Base-by-base conservation (phyloP, 2,113 vertebrate genomes). In the Sceloporus undulatus region DNA sequence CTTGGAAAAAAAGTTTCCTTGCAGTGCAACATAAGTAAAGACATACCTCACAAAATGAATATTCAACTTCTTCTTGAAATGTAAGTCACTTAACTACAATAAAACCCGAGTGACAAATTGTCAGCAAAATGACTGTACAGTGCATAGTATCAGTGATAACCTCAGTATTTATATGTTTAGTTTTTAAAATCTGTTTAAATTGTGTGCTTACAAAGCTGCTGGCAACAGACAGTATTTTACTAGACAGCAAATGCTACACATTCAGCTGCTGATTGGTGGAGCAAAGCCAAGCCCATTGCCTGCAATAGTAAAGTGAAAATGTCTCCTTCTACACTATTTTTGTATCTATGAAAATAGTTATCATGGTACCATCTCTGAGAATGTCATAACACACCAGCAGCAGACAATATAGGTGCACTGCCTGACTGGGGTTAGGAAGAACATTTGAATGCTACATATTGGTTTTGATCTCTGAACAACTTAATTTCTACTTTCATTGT, bases 81-180 rank as follows among this genome's bases (percentile, higher is more conserved):
- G 88, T 79, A 87, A 70, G 71, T 92, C 66, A 34, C 40, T 73
- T 66, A 66, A 42, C 27, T 21, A 66, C 88, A 87, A 56, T 8
- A 62, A 82, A 90, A 90, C 14, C 66, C 11, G 65, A 89, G 42
- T 79, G 88, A 82, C 88, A 89, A 71, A 76, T 68, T 91, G 83
- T 86, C 86, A 92, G 66, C 48, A 65, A 91, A 79, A 9, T 70
- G 52, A 66, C 16, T 81, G 66, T 85, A 25, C 13, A 13, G 75
- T 48, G 6, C 42, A 48, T 85, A 87, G 34, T 66, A 18, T 89
- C 82, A 59, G 23, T 9, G 42, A 90, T 11, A 56, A 1, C 9
- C 34, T 62, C 40, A 40, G 86, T 83, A 76, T 0, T 73, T 80
- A 73, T 75, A 86, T 66, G 13, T 25, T 29, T 52, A 56, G 82